Base-by-base conservation (phyloP, 2,797 vertebrate genomes). In the Tangara arthus region DNA sequence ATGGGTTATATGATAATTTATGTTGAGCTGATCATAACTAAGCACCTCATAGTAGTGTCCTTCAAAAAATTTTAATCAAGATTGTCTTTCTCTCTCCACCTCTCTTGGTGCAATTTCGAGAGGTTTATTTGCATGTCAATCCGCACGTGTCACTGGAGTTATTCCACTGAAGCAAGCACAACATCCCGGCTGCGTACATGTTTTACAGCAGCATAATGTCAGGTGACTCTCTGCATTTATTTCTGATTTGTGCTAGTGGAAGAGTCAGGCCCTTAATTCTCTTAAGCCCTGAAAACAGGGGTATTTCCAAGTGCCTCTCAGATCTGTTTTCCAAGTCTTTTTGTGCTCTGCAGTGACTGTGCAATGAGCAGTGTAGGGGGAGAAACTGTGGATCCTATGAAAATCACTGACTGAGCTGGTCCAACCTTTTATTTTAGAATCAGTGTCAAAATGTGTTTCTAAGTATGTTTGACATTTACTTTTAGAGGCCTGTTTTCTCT, bases 1-100 rank as follows among this genome's bases (percentile, higher is more conserved):
- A 92, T 69, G 87, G 55, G 94, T 87, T 95, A 57, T 94, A 56
- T 94, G 88, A 94, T 95, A 93, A 97, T 64, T 96, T 95, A 71
- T 83, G 65, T 90, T 94, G 90, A 93, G 87, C 64, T 69, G 91
- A 92, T 94, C 65, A 42, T 96, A 95, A 79, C 78, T 64, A 83
- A 95, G 82, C 59, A 93, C 82, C 84, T 93, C 82, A 47, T 60
- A 84, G 94, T 73, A 87, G 70, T 94, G 95, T 95, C 93, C 95
- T 96, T 97, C 95, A 96, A 94, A 95, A 96, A 87, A 15, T 79
- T 95, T 93, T 96, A 96, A 96, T 97, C 96, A 97, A 92, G 87
- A 89, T 96, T 96, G 89, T 95, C 93, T 96, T 93, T 95, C 77
- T 76, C 73, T 84, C 90, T 86, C 87, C 93, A 93, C 95, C 84